phyloP scores from a whole-genome alignment of 2,113 vertebrate genomes.

The Triplophysa tibetana region DNA sequence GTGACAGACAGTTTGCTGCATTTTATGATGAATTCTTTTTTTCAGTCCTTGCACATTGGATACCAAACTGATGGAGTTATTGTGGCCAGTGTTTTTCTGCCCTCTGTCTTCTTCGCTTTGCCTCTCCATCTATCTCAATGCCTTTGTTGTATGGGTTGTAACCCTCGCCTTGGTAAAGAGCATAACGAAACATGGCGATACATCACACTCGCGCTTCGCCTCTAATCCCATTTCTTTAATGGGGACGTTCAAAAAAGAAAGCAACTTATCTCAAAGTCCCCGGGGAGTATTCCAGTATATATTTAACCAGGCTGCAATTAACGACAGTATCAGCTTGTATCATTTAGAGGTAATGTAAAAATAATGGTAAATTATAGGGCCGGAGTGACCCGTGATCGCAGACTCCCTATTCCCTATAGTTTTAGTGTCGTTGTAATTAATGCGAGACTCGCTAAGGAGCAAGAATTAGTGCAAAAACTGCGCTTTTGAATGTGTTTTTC shows the following conservation, averaged over 20 bases:
- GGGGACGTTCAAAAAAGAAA: conserved; percentile 84
- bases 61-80: conserved; percentile 89
- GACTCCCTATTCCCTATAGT: conserved; percentile 90
- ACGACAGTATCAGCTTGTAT: conserved; percentile 99
- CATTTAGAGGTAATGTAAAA: conserved; percentile 99
- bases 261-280: conserved; percentile 85
- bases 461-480: conserved; percentile 78
- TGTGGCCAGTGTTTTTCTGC: conserved; percentile 94
- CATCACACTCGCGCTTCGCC: conserved; percentile 94
- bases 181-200: conserved; percentile 93
- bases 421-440: conserved; percentile 91
- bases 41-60: conserved; percentile 86
- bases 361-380: conserved; percentile 99
- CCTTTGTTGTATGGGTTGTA: conserved; percentile 98
- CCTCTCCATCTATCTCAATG: conserved; percentile 97
- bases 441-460: conserved; percentile 78
- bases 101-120: conserved; percentile 94
- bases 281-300: conserved; percentile 86
- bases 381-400: conserved; percentile 96
- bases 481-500: conserved; percentile 75
- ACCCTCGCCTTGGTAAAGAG: conserved; percentile 95
- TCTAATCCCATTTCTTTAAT: conserved; percentile 99
- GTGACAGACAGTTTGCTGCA: conserved; percentile 96
- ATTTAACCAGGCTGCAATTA: conserved; percentile 99
- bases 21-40: conserved; percentile 94